Evolutionary conservation across 2,113 vertebrate genomes (phyloP), one percentile per base, ranked within the genome.

Genomic region (Rallus limicola): DNA sequence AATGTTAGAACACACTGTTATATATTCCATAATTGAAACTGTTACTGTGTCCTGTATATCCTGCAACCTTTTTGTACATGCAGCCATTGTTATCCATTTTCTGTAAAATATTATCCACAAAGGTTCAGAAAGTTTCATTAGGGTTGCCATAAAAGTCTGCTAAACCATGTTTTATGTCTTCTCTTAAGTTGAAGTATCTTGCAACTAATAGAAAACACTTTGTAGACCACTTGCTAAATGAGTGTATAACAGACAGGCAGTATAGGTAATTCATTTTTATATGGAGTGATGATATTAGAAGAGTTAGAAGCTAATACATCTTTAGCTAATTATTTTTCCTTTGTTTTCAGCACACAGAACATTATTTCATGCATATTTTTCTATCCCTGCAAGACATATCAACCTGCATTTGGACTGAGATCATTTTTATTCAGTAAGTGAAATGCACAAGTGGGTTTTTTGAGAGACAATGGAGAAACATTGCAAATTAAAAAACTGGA

Each of bases 121-220:
- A 84, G 86, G 60, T 91, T 93, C 53, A 75, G 74, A 82, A 89
- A 89, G 67, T 93, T 96, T 94, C 92, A 92, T 95, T 86, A 91
- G 34, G 23, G 9, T 78, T 82, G 50, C 88, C 48, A 64, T 94
- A 92, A 88, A 80, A 77, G 76, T 74, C 94, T 93, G 36, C 76
- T 93, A 92, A 89, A 81, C 38, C 20, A 52, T 86, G 74, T 53
- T 92, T 93, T 95, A 92, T 95, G 58, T 50, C 40, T 91, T 88
- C 75, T 72, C n/a, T 88, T 72, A 84, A 53, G 62, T 26, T 94
- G 88, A 75, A 84, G 13, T n/a, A 15, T 88, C 65, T 94, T 86
- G 76, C 20, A 86, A 60, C 38, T 90, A 95, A 95, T 76, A 88
- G 90, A 94, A 95, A 89, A 62, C 72, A 63, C 48, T 92, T 94